A percentile compares a stretch with the other conserved stretches of the same genome.
These are phyloP conservation scores for Corythaeola cristata DNA, from an alignment of 2,113 vertebrate genomes.

Conservation along the genomic window DNA sequence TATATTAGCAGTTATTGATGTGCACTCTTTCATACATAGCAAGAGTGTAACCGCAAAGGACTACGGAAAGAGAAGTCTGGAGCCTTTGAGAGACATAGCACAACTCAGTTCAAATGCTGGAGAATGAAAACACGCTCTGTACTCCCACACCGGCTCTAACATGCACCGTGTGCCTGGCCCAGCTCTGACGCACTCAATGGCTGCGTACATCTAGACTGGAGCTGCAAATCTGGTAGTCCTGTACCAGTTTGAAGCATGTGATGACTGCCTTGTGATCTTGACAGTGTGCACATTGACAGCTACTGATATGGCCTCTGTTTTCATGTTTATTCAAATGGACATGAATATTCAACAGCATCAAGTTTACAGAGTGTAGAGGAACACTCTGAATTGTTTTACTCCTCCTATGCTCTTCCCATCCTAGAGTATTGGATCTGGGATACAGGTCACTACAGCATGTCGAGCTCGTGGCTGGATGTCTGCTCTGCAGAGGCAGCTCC, in stretches of 20 bases:
- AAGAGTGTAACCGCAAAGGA: neutral
- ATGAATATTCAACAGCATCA: neutral
- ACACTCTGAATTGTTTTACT: neutral
- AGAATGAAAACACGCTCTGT: neutral
- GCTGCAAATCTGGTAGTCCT: neutral
- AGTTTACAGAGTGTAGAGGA: neutral
- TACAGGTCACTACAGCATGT: neutral
- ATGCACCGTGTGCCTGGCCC: neutral
- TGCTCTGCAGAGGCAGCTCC: neutral
- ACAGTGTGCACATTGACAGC: neutral
- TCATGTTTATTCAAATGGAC: neutral
- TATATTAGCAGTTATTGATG: neutral
- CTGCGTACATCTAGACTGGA: neutral
- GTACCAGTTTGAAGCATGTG: neutral
- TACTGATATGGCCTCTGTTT: neutral
- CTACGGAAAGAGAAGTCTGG: neutral
- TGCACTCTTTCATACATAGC: neutral
- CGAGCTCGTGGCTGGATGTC: neutral
- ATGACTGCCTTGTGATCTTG: neutral
- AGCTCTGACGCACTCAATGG: neutral
- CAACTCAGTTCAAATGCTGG: neutral
- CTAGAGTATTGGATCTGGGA: neutral
- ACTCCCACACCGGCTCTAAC: neutral
- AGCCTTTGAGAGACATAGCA: neutral
- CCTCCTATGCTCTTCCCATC: neutral